Percentiles rank a stretch among this genome's conserved stretches.
Conservation (phyloP, 2,888 invertebrate genomes). For the Carpatolechia fugitivella region DNA sequence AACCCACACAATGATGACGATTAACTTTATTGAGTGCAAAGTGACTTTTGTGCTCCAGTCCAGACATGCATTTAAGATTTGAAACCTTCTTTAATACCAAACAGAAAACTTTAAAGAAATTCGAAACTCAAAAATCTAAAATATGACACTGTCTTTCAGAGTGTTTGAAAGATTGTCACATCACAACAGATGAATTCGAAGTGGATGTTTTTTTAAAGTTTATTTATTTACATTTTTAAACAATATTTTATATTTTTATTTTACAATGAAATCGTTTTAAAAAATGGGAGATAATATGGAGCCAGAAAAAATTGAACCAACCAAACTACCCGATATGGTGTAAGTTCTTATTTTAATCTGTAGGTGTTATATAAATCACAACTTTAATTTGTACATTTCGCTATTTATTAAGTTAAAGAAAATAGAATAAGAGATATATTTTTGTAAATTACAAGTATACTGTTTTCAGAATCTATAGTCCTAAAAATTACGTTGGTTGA, state of each 20-base stretch:
- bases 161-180: slow-evolving; percentile 3
- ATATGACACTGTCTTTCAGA: slow-evolving; percentile 2
- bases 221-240: slow-evolving; percentile 18
- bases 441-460: no score
- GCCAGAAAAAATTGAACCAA: slow-evolving; percentile 41
- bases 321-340: slow-evolving; percentile 62
- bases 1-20: no score
- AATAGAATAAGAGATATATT: no score
- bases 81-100: background rate
- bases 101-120: no score
- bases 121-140: slow-evolving; percentile 35
- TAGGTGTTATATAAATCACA: no score
- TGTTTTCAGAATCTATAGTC: no score
- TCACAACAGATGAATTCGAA: slow-evolving; percentile 1
- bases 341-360: slow-evolving; percentile 37
- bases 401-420: background rate
- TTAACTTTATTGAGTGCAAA: no score
- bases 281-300: slow-evolving; percentile 45
- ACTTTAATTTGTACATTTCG: no score
- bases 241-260: slow-evolving; percentile 5
- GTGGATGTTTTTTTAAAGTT: slow-evolving; percentile 4
- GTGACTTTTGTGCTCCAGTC: no score
- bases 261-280: background rate
- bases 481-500: no score
- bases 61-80: no score